Percentiles rank a stretch among this genome's conserved stretches.
phyloP scores from a whole-genome alignment of 2,888 invertebrate species.

The Physocephala rufipes region DNA sequence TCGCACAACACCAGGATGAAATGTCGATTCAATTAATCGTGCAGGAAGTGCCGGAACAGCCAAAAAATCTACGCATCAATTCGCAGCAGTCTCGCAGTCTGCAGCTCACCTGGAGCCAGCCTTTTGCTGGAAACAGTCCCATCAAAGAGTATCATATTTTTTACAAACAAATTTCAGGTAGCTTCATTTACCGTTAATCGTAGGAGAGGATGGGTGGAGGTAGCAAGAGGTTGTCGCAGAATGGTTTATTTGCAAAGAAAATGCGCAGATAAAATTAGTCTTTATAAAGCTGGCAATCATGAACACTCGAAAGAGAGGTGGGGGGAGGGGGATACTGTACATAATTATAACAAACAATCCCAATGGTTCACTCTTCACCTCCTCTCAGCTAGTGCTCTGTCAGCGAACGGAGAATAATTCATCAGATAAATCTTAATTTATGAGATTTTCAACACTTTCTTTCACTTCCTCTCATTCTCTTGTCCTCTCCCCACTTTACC shows the following conservation, averaged over 20 bases:
- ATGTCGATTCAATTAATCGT: constrained; percentile 90
- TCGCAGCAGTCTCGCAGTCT: constrained; percentile 86
- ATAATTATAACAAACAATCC: not conserved
- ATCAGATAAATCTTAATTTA: too few species aligned
- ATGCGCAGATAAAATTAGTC: too few species aligned
- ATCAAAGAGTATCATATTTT: constrained; percentile 89
- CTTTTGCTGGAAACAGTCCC: constrained; percentile 88
- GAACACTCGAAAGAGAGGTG: not conserved
- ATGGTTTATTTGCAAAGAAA: too few species aligned
- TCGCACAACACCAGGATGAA: constrained; percentile 70
- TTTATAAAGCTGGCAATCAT: not conserved
- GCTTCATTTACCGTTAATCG: constrained; percentile 29
- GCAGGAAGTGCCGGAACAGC: constrained; percentile 91
- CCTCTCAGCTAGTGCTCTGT: too few species aligned
- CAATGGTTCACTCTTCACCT: too few species aligned
- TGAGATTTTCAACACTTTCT: constrained; percentile 4
- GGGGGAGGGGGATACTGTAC: too few species aligned
- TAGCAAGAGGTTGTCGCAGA: too few species aligned
- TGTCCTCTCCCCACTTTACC: constrained; percentile 27
- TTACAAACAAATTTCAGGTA: constrained; percentile 81
- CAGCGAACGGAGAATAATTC: too few species aligned
- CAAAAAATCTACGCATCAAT: constrained; percentile 83
- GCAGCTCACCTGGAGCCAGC: constrained; percentile 88
- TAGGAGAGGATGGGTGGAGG: not conserved
- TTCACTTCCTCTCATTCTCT: constrained; percentile 26